These are phyloP conservation scores for Anguilla anguilla DNA, from an alignment of 2,797 vertebrate species.

Conservation along the genomic window DNA sequence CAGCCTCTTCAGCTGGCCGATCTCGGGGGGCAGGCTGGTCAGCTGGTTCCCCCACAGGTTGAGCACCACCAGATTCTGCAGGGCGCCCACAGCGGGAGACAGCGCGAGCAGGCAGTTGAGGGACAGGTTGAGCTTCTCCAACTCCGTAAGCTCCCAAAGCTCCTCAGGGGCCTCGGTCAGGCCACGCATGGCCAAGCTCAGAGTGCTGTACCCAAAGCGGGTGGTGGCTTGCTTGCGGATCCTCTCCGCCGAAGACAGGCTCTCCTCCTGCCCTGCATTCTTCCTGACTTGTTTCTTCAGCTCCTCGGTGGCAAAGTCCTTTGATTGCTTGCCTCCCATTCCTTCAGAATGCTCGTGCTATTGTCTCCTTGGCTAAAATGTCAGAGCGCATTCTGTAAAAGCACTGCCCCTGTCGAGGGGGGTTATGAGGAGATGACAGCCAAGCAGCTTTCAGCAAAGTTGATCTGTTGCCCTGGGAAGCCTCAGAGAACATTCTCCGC, in stretches of 20 bases:
- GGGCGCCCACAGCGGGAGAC: slow-evolving; percentile 72
- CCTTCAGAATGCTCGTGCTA: slow-evolving; percentile 39
- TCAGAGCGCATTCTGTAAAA: slow-evolving; percentile 16
- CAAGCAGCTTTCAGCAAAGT: not conserved
- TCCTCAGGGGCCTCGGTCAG: slow-evolving; percentile 80
- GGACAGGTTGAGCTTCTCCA: slow-evolving; percentile 90
- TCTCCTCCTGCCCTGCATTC: slow-evolving; percentile 67
- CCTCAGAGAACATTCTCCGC: slow-evolving; percentile 23
- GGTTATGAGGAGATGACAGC: not conserved
- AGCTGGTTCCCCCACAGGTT: slow-evolving; percentile 87
- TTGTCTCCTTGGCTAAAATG: slow-evolving; percentile 35
- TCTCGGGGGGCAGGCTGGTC: slow-evolving; percentile 80
- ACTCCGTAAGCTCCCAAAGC: slow-evolving; percentile 81
- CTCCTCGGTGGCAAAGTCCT: slow-evolving; percentile 56
- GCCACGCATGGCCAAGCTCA: slow-evolving; percentile 83
- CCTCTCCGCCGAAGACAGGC: slow-evolving; percentile 61
- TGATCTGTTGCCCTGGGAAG: not conserved
- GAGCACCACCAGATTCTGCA: slow-evolving; percentile 85
- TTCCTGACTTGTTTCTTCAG: slow-evolving; percentile 53
- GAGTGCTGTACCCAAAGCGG: slow-evolving; percentile 73
- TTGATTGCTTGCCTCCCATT: slow-evolving; percentile 77
- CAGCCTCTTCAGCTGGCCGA: slow-evolving; percentile 81
- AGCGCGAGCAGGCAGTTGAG: slow-evolving; percentile 78
- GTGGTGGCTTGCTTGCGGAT: slow-evolving; percentile 68
- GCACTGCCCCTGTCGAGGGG: not conserved